Conservation (phyloP, 1,140 invertebrate genomes). For the fruit fly (Drosophila melanogaster) region DNA sequence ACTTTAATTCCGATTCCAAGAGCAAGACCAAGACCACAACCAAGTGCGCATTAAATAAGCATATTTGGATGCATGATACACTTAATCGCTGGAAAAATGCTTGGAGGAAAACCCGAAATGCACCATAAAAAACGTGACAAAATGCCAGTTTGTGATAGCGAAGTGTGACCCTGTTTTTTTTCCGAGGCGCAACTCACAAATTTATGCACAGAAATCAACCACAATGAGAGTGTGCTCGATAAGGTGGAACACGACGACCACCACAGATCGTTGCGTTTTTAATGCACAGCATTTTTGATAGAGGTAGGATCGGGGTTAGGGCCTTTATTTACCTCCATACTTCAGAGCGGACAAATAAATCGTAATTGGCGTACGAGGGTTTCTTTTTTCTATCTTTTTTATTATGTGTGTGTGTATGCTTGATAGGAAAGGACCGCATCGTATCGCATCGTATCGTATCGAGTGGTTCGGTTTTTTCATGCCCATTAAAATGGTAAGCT, state of each 20-base stretch:
- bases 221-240: conserved; percentile 54
- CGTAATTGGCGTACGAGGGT: conserved; percentile 81
- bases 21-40: conserved; percentile 52
- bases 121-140: conserved; percentile 74
- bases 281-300: conserved; percentile 32
- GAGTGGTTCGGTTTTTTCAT: conserved; percentile 57
- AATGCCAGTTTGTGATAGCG: conserved; percentile 67
- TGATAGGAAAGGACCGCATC: conserved; percentile 24
- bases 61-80: conserved; percentile 74
- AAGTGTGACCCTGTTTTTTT: conserved; percentile 58
- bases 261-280: conserved; percentile 43
- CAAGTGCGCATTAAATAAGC: conserved; percentile 70
- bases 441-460: conserved; percentile 31
- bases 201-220: conserved; percentile 50
- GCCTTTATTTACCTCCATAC: conserved; percentile 68
- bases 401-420: conserved; percentile 14
- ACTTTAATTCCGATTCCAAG: conserved; percentile 47
- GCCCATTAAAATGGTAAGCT: conserved; percentile 72
- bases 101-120: conserved; percentile 18
- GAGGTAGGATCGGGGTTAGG: conserved; percentile 23
- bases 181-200: conserved; percentile 35
- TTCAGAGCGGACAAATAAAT: conserved; percentile 78
- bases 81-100: conserved; percentile 71
- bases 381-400: conserved; percentile 38
- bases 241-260: conserved; percentile 64